Base-by-base conservation (phyloP, 92 coral and sea anemone species). In the Phenganax marumi region DNA sequence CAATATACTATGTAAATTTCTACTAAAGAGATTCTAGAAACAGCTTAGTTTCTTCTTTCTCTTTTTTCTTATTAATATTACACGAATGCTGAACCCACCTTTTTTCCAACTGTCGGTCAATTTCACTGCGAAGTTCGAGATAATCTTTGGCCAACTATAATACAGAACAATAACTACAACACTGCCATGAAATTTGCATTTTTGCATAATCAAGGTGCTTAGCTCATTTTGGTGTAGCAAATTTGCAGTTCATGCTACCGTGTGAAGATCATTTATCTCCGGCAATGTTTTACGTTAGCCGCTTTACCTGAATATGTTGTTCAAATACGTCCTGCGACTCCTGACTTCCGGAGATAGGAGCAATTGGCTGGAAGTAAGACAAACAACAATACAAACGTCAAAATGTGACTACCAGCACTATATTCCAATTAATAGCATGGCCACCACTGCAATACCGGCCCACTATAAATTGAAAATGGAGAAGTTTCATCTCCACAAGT, bases 321-420 rank as follows among this genome's bases (percentile, higher is more conserved):
- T 88, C 85, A 73, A 81, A 92, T 12, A 92, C 39, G 17, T 69
- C 84, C 85, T 85, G 49, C 12, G 97, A 92, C 83, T 89, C 91
- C 60, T 86, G 90, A 47, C 88, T 83, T 53, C 87, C 76, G 1
- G 97, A 89, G 66, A 87, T 86, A 13, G 97, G 97, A 69, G 86
- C 86, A 21, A 92, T 83, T 43, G 97, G 97, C 97, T 92, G 85
- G 71, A 65, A 77, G n/a, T 26, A 64, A 8, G 48, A 22, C 50
- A 12, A 53, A 12, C 53, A 10, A 73, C 10, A 56, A 16, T 76
- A 33, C 43, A 33, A 33, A 33, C 43, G 43, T 65, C 17, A 9
- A 47, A 68, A 25, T 18, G 48, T 25, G 49, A 9, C 26, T 0
- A 25, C 13, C 26, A 68, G 16, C 23, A 12, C 10, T 12, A 63